Conservation (phyloP, 1,140 invertebrate species). For the Lordiphosa clarofinis region DNA sequence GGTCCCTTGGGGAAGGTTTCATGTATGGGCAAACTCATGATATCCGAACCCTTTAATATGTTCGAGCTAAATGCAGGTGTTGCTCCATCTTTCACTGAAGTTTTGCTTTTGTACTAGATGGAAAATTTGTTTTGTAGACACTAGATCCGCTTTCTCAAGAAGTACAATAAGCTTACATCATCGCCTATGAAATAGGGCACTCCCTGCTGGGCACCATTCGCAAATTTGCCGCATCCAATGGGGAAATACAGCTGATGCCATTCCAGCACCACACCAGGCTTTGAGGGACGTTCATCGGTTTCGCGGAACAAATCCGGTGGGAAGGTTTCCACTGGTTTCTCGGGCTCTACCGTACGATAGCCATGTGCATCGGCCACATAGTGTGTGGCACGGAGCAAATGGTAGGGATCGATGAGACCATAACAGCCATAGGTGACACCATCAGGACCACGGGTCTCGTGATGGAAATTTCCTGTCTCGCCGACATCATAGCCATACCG, state of each 20-base stretch:
- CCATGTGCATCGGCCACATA: slow-evolving; percentile 89
- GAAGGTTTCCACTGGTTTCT: slow-evolving; percentile 86
- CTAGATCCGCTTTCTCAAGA: not conserved
- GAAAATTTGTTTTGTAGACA: slow-evolving; percentile 1
- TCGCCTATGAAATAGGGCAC: slow-evolving; percentile 59
- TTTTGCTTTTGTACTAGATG: slow-evolving; percentile 58
- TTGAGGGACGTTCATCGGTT: slow-evolving; percentile 74
- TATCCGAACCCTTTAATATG: slow-evolving; percentile 54
- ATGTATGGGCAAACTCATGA: slow-evolving; percentile 63
- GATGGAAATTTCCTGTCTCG: slow-evolving; percentile 87
- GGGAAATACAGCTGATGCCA: slow-evolving; percentile 85
- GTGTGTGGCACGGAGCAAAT: slow-evolving; percentile 85
- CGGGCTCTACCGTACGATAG: slow-evolving; percentile 86
- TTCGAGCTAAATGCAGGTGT: slow-evolving; percentile 32
- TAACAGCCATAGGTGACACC: slow-evolving; percentile 90
- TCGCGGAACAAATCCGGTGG: slow-evolving; percentile 72
- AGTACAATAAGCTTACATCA: slow-evolving; percentile 44
- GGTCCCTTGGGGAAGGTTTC: slow-evolving; percentile 26
- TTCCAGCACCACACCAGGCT: slow-evolving; percentile 81
- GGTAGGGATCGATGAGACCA: slow-evolving; percentile 86
- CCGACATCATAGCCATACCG: slow-evolving; percentile 88
- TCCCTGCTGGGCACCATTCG: slow-evolving; percentile 69
- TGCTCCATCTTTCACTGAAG: slow-evolving; percentile 22
- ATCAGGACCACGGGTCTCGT: slow-evolving; percentile 86
- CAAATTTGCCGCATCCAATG: slow-evolving; percentile 81